phyloP scores from a whole-genome alignment of 2,888 invertebrate genomes.

The Apamea epomidion region DNA sequence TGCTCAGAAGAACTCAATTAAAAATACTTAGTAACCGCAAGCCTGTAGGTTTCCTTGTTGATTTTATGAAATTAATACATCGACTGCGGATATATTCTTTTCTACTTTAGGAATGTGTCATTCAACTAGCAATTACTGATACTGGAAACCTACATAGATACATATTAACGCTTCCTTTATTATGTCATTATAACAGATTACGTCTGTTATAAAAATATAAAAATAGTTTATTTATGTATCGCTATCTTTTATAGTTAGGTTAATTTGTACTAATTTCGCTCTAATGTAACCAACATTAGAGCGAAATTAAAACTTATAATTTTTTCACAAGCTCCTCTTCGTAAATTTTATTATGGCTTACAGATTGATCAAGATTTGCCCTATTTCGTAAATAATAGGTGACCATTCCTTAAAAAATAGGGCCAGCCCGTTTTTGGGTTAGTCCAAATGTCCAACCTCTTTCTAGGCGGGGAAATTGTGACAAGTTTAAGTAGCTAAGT shows the following conservation, averaged over 20 bases:
- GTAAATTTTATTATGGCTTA: neutral
- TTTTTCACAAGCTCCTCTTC: neutral
- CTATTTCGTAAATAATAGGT: neutral
- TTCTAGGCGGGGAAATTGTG: neutral
- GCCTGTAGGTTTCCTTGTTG: neutral
- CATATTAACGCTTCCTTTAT: slow-evolving; percentile 30
- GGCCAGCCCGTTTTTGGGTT: neutral
- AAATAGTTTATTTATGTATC: neutral
- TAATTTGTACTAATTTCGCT: neutral
- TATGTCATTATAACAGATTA: slow-evolving; percentile 41
- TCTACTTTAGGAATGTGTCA: slow-evolving; percentile 9
- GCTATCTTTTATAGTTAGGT: slow-evolving; percentile 15
- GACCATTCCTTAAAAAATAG: neutral
- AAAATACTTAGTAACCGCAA: neutral
- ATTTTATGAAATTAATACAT: neutral
- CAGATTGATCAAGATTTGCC: neutral
- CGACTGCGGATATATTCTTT: neutral
- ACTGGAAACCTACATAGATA: slow-evolving; percentile 24
- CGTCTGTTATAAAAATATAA: neutral
- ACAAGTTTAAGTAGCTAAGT: neutral
- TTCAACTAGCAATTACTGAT: slow-evolving; percentile 26
- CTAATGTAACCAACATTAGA: no score
- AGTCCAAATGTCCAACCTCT: neutral
- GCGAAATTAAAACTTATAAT: no score
- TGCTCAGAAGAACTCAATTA: neutral